Conservation (phyloP, 2,797 vertebrate species). For the Etheostoma nigrum region DNA sequence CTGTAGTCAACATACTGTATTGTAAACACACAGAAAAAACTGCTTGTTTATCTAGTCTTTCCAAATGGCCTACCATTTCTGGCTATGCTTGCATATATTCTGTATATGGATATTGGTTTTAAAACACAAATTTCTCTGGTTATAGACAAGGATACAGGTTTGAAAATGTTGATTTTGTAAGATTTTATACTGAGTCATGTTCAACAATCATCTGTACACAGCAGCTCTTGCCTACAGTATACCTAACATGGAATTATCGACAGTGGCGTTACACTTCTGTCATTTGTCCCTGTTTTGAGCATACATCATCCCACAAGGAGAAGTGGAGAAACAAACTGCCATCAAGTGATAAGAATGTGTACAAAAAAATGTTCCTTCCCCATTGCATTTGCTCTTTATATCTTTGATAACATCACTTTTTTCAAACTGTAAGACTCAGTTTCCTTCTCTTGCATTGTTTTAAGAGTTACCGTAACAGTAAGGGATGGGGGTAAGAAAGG, state of each 20-base stretch:
- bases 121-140: slow-evolving; percentile 59
- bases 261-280: neutral
- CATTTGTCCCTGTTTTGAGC: neutral
- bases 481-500: slow-evolving; percentile 28
- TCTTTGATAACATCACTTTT: slow-evolving; percentile 36
- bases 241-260: slow-evolving; percentile 5
- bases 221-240: slow-evolving; percentile 8
- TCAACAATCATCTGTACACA: slow-evolving; percentile 27
- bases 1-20: slow-evolving; percentile 27
- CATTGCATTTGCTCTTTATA: slow-evolving; percentile 47
- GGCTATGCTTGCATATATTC: slow-evolving; percentile 63
- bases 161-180: slow-evolving; percentile 77
- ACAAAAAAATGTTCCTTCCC: slow-evolving; percentile 33
- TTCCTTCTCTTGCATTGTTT: slow-evolving; percentile 24
- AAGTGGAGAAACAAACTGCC: slow-evolving; percentile 28
- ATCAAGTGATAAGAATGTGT: slow-evolving; percentile 21
- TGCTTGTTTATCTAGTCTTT: slow-evolving; percentile 57
- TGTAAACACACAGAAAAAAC: slow-evolving; percentile 37
- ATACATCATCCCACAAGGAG: slow-evolving; percentile 10
- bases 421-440: slow-evolving; percentile 13
- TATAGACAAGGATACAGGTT: slow-evolving; percentile 60
- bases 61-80: slow-evolving; percentile 48
- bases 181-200: slow-evolving; percentile 77
- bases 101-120: slow-evolving; percentile 66
- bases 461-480: slow-evolving; percentile 24